Evolutionary conservation across 2,113 vertebrate genomes (phyloP).

Genomic region (Progne subis): DNA sequence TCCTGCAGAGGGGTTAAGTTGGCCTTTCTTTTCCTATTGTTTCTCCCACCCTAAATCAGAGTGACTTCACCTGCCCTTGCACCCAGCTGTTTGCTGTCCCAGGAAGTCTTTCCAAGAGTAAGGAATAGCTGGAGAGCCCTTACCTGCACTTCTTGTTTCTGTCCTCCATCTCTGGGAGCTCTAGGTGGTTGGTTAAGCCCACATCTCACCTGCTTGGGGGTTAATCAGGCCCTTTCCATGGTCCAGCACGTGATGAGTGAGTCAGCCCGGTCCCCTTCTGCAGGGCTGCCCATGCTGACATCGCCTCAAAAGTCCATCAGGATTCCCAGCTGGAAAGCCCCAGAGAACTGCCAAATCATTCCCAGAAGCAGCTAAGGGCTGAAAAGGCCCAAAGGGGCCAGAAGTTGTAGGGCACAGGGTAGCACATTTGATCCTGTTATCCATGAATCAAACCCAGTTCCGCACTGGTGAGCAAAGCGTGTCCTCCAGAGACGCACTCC

Average conservation of each 20-base stretch:
- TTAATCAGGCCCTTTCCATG: not conserved
- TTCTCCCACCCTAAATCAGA: not conserved
- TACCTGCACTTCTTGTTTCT: not conserved
- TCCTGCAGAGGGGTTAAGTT: not conserved
- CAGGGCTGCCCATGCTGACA: not conserved
- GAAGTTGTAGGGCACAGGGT: not conserved
- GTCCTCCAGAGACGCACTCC: not conserved
- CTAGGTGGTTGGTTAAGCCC: not conserved
- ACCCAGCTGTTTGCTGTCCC: not conserved
- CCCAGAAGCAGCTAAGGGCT: not conserved
- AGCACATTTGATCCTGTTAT: not conserved
- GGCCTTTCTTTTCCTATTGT: not conserved
- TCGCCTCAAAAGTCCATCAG: not conserved
- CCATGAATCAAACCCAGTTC: not conserved
- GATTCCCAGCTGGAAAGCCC: slow-evolving; percentile 3
- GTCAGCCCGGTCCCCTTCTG: not conserved
- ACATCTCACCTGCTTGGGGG: not conserved
- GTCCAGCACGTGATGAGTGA: not conserved
- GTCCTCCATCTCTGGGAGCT: not conserved
- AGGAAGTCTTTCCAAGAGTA: not conserved
- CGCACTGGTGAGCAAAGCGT: not conserved
- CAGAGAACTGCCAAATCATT: not conserved
- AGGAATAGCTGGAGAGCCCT: not conserved
- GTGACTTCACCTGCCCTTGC: not conserved
- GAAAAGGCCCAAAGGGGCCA: not conserved